phyloP scores from a whole-genome alignment of 2,888 invertebrate species.

The Agonum fuliginosum region DNA sequence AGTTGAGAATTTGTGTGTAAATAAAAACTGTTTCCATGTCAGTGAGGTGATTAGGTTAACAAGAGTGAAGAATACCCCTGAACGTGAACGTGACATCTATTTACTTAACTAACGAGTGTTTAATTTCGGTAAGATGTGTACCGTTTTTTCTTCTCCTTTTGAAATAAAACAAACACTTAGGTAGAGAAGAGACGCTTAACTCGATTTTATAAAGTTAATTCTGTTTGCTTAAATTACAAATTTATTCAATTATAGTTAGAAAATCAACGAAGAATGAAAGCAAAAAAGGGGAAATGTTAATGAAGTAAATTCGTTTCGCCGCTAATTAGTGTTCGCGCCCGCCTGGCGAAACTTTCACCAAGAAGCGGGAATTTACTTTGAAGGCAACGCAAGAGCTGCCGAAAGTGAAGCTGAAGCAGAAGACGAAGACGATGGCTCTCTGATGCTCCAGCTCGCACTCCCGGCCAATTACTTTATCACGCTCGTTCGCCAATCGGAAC shows the following conservation, averaged over 20 bases:
- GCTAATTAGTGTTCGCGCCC: constrained; percentile 57
- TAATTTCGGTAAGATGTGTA: constrained; percentile 47
- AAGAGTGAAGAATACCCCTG: constrained; percentile 13
- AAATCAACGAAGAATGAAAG: constrained; percentile 59
- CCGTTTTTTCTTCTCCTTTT: constrained; percentile 39
- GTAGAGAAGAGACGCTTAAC: constrained; percentile 48
- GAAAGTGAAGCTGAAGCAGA: constrained; percentile 30
- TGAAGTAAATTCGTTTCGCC: constrained; percentile 57
- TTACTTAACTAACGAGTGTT: constrained; percentile 49
- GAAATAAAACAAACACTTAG: constrained; percentile 53
- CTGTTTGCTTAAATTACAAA: constrained; percentile 59
- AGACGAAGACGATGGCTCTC: neutral
- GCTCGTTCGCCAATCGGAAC: constrained; percentile 51
- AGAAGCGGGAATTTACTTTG: constrained; percentile 42
- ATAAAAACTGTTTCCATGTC: constrained; percentile 34
- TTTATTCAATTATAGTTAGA: constrained; percentile 60
- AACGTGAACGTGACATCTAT: constrained; percentile 37
- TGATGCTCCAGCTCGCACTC: neutral
- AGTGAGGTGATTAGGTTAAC: constrained; percentile 33
- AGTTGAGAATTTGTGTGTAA: constrained; percentile 30
- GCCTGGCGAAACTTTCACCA: constrained; percentile 36
- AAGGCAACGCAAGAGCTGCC: constrained; percentile 6
- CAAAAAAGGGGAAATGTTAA: constrained; percentile 57
- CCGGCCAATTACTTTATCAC: constrained; percentile 33
- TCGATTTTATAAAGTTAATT: constrained; percentile 57